phyloP scores from a whole-genome alignment of 2,888 invertebrate species.

The Hypselothyrea guttata region DNA sequence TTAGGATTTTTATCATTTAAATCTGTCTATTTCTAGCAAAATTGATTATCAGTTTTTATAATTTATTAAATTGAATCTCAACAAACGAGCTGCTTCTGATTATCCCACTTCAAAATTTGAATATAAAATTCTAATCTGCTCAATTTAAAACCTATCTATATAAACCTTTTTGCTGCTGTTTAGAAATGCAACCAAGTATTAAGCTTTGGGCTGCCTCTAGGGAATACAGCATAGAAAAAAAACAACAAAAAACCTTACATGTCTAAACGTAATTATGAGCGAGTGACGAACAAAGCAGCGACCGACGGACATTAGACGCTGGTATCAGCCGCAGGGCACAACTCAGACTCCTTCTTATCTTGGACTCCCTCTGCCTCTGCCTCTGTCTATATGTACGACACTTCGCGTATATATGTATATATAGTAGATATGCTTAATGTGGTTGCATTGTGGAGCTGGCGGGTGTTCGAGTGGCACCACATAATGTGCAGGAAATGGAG shows the following conservation, averaged over 20 bases:
- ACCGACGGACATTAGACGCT: constrained; percentile 23
- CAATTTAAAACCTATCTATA: too few relatives aligned
- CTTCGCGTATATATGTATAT: constrained; percentile 4
- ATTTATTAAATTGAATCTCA: too few relatives aligned
- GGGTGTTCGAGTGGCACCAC: background rate
- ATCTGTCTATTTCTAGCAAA: too few relatives aligned
- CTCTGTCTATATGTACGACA: too few relatives aligned
- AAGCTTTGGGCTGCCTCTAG: background rate
- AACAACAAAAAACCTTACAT: constrained; percentile 67
- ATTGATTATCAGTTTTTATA: too few relatives aligned
- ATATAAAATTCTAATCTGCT: too few relatives aligned
- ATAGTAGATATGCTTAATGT: background rate
- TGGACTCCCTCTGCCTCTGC: too few relatives aligned
- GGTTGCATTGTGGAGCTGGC: background rate
- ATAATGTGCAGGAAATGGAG: too few relatives aligned
- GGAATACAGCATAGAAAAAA: background rate
- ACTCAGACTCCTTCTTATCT: background rate
- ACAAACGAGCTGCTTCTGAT: too few relatives aligned
- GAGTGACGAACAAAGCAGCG: background rate
- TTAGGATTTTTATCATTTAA: too few relatives aligned
- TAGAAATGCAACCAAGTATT: background rate
- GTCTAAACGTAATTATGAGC: constrained; percentile 70
- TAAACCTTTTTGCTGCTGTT: background rate
- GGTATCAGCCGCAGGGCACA: constrained; percentile 19
- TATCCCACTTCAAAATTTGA: too few relatives aligned